Percentiles rank a stretch among this genome's conserved stretches.
These are phyloP conservation scores for Nudaria mundana DNA, from an alignment of 2,888 invertebrate species.

Conservation along the genomic window DNA sequence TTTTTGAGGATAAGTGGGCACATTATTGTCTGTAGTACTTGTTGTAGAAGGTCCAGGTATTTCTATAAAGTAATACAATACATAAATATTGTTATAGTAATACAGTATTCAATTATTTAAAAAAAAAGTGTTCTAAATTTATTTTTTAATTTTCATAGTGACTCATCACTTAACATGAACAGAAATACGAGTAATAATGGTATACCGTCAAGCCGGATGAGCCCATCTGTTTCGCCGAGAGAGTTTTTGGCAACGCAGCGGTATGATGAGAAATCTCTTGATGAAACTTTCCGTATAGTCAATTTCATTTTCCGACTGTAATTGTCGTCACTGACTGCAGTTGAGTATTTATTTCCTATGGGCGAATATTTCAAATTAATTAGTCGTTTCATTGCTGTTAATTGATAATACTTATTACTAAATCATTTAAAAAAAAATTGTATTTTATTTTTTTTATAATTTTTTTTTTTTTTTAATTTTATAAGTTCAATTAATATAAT, in stretches of 20 bases:
- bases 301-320: constrained; percentile 96
- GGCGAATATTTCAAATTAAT: constrained; percentile 23
- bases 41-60: constrained; percentile 92
- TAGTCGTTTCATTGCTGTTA: constrained; percentile 21
- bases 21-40: constrained; percentile 78
- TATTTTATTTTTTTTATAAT: too few relatives aligned
- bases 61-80: constrained; percentile 85
- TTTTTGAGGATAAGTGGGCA: constrained; percentile 80
- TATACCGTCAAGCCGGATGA: constrained; percentile 94
- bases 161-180: constrained; percentile 29
- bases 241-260: constrained; percentile 96
- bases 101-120: too few relatives aligned
- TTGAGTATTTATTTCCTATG: constrained; percentile 93
- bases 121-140: too few relatives aligned
- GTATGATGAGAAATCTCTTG: constrained; percentile 92
- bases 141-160: too few relatives aligned
- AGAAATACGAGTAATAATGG: constrained; percentile 38
- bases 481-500: too few relatives aligned
- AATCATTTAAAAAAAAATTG: too few relatives aligned
- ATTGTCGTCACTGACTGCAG: constrained; percentile 89
- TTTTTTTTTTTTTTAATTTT: too few relatives aligned
- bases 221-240: constrained; percentile 93
- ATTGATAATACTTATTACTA: constrained; percentile 16
- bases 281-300: constrained; percentile 90
- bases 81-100: too few relatives aligned